phyloP scores from a whole-genome alignment of 2,797 vertebrate species.

The Mico argentatus region DNA sequence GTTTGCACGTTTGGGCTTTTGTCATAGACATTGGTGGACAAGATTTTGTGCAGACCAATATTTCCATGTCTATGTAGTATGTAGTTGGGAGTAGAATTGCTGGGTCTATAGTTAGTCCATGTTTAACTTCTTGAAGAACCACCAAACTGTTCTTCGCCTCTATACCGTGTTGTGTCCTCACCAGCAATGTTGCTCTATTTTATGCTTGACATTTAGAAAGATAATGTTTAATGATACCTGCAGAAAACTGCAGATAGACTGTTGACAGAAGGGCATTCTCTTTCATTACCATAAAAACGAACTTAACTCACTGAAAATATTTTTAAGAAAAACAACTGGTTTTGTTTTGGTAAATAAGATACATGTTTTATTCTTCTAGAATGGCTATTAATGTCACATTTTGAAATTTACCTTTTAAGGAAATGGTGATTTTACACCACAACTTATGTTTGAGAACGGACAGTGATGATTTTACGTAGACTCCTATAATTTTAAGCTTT shows the following conservation, averaged over 20 bases:
- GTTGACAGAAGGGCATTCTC: background rate
- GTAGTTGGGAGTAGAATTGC: too few species aligned
- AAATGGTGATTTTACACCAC: background rate
- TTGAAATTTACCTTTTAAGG: background rate
- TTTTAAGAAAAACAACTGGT: background rate
- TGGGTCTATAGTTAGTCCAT: background rate
- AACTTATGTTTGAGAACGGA: background rate
- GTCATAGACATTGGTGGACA: rapidly evolving
- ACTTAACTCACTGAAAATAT: background rate
- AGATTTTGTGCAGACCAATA: background rate
- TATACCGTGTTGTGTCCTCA: rapidly evolving
- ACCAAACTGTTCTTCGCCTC: background rate
- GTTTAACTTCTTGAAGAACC: background rate
- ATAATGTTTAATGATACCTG: background rate
- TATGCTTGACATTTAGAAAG: background rate
- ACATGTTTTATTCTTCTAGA: background rate
- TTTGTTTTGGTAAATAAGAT: background rate
- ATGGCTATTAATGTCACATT: background rate
- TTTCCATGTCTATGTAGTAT: background rate
- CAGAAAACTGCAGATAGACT: background rate
- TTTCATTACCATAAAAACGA: background rate
- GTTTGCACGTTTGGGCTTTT: background rate
- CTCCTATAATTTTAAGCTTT: background rate
- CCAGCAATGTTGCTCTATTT: background rate
- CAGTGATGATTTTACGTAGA: background rate